phyloP scores from a whole-genome alignment of 2,797 vertebrate genomes.

The Psittacula echo region DNA sequence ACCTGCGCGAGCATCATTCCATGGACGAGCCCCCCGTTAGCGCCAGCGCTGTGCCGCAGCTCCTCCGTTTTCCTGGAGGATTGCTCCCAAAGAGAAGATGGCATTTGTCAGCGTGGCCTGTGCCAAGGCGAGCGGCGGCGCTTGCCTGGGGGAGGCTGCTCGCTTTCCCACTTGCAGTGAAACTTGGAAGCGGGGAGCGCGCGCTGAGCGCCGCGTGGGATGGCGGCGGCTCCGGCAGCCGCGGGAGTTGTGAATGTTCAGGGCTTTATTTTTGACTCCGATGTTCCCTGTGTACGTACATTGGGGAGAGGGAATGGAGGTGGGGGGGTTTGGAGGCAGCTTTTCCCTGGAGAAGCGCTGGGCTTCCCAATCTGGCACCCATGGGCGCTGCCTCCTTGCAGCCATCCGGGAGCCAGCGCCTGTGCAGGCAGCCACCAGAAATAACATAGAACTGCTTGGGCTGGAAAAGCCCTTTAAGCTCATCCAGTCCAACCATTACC shows the following conservation, averaged over 20 bases:
- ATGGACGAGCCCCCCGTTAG: neutral
- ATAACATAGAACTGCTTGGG: neutral
- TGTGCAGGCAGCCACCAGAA: neutral
- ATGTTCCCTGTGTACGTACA: constrained; percentile 3
- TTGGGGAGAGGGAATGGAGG: neutral
- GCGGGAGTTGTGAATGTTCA: constrained; percentile 61
- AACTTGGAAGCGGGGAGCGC: constrained; percentile 49
- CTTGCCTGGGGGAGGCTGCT: constrained; percentile 45
- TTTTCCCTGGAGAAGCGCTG: neutral
- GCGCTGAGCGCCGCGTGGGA: constrained; percentile 18
- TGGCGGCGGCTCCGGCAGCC: constrained; percentile 15
- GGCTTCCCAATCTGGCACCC: constrained; percentile 45
- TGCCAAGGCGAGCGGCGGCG: constrained; percentile 42
- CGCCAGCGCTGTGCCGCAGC: neutral
- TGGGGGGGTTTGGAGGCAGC: neutral
- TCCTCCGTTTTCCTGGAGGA: constrained; percentile 14
- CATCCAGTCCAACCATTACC: neutral
- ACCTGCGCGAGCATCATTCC: fast-evolving
- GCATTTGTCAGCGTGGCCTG: constrained; percentile 2
- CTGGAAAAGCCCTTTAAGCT: neutral
- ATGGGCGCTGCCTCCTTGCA: neutral
- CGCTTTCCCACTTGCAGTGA: constrained; percentile 34
- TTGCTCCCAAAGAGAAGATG: neutral
- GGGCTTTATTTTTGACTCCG: constrained; percentile 65
- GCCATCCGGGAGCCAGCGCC: neutral